Evolutionary conservation across 2,113 vertebrate genomes (phyloP).

Genomic region (Turnix velox): DNA sequence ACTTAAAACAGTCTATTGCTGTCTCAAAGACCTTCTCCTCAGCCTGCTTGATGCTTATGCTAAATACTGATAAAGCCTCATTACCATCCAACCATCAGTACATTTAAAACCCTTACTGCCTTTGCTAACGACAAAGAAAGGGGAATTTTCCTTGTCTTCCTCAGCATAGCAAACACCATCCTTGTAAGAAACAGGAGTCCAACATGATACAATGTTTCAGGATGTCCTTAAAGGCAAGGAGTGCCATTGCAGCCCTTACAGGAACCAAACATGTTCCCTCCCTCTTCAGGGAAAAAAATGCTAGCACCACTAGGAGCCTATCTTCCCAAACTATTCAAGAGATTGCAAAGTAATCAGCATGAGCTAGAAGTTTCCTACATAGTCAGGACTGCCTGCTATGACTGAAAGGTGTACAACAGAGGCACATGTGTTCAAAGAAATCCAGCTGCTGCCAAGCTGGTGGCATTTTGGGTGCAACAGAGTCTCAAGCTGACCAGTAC

Average conservation of each 20-base stretch:
- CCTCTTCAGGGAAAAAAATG: not conserved
- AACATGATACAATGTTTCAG: not conserved
- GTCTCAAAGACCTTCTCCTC: not conserved
- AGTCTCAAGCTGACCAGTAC: not conserved
- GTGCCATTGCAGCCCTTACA: not conserved
- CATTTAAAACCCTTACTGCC: not conserved
- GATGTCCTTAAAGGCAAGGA: not conserved
- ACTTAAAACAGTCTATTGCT: rapidly evolving
- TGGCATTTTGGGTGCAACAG: not conserved
- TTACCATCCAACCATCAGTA: not conserved
- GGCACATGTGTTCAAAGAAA: not conserved
- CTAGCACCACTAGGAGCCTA: rapidly evolving
- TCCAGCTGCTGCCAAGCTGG: not conserved
- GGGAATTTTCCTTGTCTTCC: not conserved
- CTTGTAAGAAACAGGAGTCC: not conserved
- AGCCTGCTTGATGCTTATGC: not conserved
- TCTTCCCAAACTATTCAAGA: not conserved
- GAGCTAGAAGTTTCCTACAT: not conserved
- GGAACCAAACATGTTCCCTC: not conserved
- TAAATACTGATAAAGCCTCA: not conserved
- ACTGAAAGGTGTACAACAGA: not conserved
- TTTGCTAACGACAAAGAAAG: not conserved
- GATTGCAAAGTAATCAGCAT: not conserved
- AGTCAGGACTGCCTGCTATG: not conserved
- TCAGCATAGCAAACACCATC: not conserved